Conservation (phyloP, 2,113 vertebrate genomes). For the Xerus inauris region DNA sequence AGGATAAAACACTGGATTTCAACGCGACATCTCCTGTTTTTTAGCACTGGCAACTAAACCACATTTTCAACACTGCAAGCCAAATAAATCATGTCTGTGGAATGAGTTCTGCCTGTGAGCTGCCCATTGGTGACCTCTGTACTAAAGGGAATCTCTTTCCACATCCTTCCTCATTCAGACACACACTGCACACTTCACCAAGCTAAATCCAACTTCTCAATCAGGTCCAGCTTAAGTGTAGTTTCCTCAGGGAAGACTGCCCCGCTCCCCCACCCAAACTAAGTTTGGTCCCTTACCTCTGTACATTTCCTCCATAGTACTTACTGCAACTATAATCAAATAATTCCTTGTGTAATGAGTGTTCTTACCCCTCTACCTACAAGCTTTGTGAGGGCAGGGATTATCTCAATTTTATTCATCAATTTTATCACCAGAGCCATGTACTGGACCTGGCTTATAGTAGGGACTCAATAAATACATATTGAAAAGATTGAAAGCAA, state of each 20-base stretch:
- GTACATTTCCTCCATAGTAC: background rate
- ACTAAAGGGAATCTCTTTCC: slow-evolving; percentile 33
- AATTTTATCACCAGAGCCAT: background rate
- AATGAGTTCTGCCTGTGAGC: slow-evolving; percentile 35
- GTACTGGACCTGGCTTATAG: background rate
- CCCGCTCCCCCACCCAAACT: background rate
- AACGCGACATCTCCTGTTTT: background rate
- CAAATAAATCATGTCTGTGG: slow-evolving; percentile 31
- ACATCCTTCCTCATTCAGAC: background rate
- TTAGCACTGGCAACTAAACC: slow-evolving; percentile 38
- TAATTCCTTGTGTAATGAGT: background rate
- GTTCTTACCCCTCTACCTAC: background rate
- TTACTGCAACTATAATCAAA: background rate
- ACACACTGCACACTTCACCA: background rate
- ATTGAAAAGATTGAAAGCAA: background rate
- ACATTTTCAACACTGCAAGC: slow-evolving; percentile 33
- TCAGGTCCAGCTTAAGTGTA: slow-evolving; percentile 49
- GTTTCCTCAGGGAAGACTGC: slow-evolving; percentile 56
- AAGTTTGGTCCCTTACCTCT: background rate
- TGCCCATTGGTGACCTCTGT: slow-evolving; percentile 31
- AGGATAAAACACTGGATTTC: background rate
- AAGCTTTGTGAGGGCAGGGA: background rate
- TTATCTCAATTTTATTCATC: background rate
- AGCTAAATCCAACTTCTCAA: slow-evolving; percentile 35
- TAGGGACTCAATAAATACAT: background rate